Evolutionary conservation across 2,113 vertebrate species (phyloP).

Genomic region (Rhinoptilus africanus): DNA sequence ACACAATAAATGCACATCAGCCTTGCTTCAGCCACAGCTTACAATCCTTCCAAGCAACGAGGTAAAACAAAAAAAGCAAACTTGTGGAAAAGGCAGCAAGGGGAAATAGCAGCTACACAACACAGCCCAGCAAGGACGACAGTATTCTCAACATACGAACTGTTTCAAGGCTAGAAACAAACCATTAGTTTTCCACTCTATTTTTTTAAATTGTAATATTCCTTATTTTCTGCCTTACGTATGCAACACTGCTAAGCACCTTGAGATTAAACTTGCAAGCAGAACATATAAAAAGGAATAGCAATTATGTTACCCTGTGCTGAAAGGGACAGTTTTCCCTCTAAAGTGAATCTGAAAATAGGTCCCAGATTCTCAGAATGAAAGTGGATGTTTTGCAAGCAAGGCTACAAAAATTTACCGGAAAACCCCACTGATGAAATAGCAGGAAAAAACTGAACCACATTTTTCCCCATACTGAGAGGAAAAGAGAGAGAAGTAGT

Average conservation of each 20-base stretch:
- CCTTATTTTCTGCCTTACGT: background rate
- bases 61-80: background rate
- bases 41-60: background rate
- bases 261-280: background rate
- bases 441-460: background rate
- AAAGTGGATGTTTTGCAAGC: background rate
- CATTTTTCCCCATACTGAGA: background rate
- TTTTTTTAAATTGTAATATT: background rate
- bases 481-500: background rate
- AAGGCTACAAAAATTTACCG: background rate
- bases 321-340: background rate
- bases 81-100: background rate
- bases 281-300: background rate
- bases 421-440: background rate
- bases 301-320: background rate
- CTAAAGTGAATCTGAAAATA: background rate
- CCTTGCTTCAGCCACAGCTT: background rate
- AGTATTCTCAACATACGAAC: background rate
- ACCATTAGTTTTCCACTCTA: background rate
- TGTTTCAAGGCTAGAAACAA: background rate
- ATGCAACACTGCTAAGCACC: background rate
- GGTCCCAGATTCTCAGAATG: background rate
- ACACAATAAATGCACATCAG: background rate
- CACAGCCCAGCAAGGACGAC: background rate
- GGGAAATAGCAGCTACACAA: background rate